Conservation (phyloP, 1,140 invertebrate genomes). For the Trichonephila inaurata region DNA sequence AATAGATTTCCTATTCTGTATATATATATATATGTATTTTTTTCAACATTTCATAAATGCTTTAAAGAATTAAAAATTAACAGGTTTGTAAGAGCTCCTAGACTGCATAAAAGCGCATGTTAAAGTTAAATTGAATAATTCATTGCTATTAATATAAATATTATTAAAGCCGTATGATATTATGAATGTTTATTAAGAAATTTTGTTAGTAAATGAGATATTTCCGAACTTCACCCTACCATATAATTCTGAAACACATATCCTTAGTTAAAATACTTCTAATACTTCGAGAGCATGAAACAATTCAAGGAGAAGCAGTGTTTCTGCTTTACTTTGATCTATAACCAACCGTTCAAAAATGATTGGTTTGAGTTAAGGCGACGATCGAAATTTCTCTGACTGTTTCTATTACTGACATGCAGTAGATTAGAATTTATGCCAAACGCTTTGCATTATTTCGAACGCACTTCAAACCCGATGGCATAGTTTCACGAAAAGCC, state of each 20-base stretch:
- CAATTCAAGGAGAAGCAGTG: neutral
- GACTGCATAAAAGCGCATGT: neutral
- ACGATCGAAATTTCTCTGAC: neutral
- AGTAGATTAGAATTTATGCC: conserved; percentile 4
- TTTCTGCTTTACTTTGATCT: neutral
- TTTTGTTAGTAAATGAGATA: neutral
- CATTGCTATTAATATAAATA: neutral
- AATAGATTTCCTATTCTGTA: too few relatives aligned
- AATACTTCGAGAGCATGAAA: neutral
- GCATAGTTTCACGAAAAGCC: neutral
- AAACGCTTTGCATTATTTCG: conserved; percentile 16
- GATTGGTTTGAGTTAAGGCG: neutral
- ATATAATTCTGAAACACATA: neutral
- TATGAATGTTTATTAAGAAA: neutral
- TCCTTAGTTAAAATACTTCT: neutral
- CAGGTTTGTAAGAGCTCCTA: too few relatives aligned
- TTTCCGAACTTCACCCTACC: neutral
- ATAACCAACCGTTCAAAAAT: neutral
- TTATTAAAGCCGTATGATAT: neutral
- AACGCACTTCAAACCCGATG: neutral
- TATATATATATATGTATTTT: too few relatives aligned
- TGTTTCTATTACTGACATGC: conserved; percentile 4
- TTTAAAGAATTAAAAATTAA: too few relatives aligned
- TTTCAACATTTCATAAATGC: too few relatives aligned
- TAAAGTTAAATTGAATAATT: neutral